A percentile compares a stretch with the other conserved stretches of the same genome.
phyloP scores from a whole-genome alignment of 2,888 invertebrate species.

The Endomychus coccineus region DNA sequence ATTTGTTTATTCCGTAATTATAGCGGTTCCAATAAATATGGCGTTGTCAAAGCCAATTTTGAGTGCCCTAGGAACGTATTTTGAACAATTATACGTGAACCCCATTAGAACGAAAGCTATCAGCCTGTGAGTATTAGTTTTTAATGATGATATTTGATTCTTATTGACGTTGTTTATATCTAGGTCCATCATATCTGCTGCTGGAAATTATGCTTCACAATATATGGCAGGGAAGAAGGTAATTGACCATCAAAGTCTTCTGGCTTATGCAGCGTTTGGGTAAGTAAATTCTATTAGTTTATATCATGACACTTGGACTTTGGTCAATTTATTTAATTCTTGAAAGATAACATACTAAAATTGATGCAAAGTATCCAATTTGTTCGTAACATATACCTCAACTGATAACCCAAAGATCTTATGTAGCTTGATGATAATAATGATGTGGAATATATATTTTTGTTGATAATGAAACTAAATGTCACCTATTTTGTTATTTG shows the following conservation, averaged over 20 bases:
- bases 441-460: no score
- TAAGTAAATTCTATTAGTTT: no score
- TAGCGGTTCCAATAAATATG: slow-evolving; percentile 52
- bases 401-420: no score
- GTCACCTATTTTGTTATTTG: no score
- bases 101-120: slow-evolving; percentile 73
- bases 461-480: no score
- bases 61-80: slow-evolving; percentile 60
- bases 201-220: slow-evolving; percentile 69
- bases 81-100: slow-evolving; percentile 66
- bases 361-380: no score
- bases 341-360: no score
- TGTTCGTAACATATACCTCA: no score
- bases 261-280: slow-evolving; percentile 73
- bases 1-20: no score
- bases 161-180: slow-evolving; percentile 31
- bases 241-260: slow-evolving; percentile 58
- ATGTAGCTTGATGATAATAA: no score
- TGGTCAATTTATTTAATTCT: no score
- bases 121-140: slow-evolving; percentile 56
- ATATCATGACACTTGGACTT: no score
- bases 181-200: slow-evolving; percentile 63
- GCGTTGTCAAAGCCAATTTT: slow-evolving; percentile 65
- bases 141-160: slow-evolving; percentile 6
- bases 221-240: slow-evolving; percentile 56